Conservation (phyloP, 92 coral and sea anemone species). For the Epizoanthus rinbou region DNA sequence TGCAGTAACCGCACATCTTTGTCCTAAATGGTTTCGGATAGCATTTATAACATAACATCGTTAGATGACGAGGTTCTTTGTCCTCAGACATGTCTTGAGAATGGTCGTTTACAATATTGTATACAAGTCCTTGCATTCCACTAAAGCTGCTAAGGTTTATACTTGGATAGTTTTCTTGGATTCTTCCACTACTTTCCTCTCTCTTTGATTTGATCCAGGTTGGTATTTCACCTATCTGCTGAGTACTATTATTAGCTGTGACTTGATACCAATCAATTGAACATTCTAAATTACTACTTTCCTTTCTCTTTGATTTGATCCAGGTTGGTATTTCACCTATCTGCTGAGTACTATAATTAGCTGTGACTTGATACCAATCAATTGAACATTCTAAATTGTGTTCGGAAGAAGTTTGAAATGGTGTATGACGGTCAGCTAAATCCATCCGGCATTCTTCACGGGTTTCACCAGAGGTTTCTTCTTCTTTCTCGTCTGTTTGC, state of each 20-base stretch:
- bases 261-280: slow-evolving; percentile 61
- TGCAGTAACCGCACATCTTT: too few relatives aligned
- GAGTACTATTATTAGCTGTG: slow-evolving; percentile 54
- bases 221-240: slow-evolving; percentile 77
- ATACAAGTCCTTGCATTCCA: too few relatives aligned
- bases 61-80: too few relatives aligned
- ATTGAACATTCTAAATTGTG: slow-evolving; percentile 22
- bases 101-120: too few relatives aligned
- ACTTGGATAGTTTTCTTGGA: too few relatives aligned
- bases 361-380: slow-evolving; percentile 65
- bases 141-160: too few relatives aligned
- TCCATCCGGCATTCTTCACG: slow-evolving; percentile 72
- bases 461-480: slow-evolving; percentile 23
- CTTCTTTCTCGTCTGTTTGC: slow-evolving; percentile 33
- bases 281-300: slow-evolving; percentile 5
- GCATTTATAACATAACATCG: too few relatives aligned
- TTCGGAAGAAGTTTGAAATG: slow-evolving; percentile 45
- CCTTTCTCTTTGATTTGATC: slow-evolving; percentile 55
- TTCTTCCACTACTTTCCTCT: slow-evolving; percentile 15
- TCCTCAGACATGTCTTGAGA: too few relatives aligned
- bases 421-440: slow-evolving; percentile 52
- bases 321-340: slow-evolving; percentile 73
- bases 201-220: slow-evolving; percentile 56
- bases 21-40: too few relatives aligned
- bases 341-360: slow-evolving; percentile 63